Base-by-base conservation (phyloP, 1,140 invertebrate species). In the Phthorimaea operculella region DNA sequence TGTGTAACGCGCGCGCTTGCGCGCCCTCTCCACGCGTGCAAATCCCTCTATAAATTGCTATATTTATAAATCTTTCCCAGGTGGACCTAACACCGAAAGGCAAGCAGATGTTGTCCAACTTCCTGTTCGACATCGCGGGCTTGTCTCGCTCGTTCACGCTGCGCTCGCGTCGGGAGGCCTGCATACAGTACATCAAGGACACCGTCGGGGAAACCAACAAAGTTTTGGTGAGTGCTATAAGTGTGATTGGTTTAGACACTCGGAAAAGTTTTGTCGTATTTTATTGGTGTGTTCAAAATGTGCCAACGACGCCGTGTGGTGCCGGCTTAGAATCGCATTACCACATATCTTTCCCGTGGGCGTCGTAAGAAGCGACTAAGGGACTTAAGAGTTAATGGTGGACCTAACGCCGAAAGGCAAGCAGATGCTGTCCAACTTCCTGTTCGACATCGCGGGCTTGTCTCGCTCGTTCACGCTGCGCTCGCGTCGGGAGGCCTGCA, bases 1-100 rank as follows among this genome's bases (percentile, higher is more conserved):
- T n/a, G n/a, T n/a, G n/a, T n/a, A n/a, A n/a, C n/a, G n/a, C n/a
- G n/a, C n/a, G n/a, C n/a, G n/a, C n/a, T n/a, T n/a, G n/a, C n/a
- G n/a, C n/a, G n/a, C n/a, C n/a, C n/a, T n/a, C n/a, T n/a, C n/a
- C n/a, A n/a, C n/a, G n/a, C n/a, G n/a, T n/a, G n/a, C n/a, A n/a
- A n/a, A n/a, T n/a, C n/a, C n/a, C n/a, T n/a, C n/a, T n/a, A n/a
- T n/a, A n/a, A n/a, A n/a, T n/a, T n/a, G n/a, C n/a, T n/a, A n/a
- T n/a, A n/a, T n/a, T n/a, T n/a, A n/a, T n/a, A n/a, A n/a, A n/a
- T 28, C 21, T 28, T 28, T 28, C 21, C 21, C 21, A 28, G 48
- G 96, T 98, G 44, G 97, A 99, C 86, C 89, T 99, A 55, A 98
- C 98, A 6, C 88, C 90, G 7, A 93, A 98, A 76, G 98, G 98